These are phyloP conservation scores for Cyrtodaria siliqua DNA, from an alignment of 2,888 invertebrate species.

Conservation along the genomic window DNA sequence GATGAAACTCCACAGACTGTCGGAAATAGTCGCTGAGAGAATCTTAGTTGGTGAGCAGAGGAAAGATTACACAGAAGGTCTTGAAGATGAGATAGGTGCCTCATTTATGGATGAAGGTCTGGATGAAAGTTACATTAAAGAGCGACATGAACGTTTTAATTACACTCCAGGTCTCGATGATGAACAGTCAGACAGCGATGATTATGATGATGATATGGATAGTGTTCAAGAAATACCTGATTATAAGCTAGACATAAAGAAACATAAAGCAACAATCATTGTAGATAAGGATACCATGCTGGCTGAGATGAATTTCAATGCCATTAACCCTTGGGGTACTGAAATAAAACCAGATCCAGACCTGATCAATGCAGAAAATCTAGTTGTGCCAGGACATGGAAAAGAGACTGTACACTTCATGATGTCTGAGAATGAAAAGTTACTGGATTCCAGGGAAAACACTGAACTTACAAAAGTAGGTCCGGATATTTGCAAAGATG, in stretches of 20 bases:
- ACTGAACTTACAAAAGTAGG: too few relatives aligned
- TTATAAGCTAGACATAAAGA: neutral
- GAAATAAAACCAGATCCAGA: neutral
- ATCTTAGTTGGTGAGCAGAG: conserved; percentile 37
- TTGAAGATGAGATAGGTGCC: conserved; percentile 7
- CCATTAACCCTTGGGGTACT: conserved; percentile 53
- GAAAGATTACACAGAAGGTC: conserved; percentile 51
- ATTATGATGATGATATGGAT: conserved; percentile 14
- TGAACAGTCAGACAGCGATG: neutral
- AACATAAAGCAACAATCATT: conserved; percentile 19
- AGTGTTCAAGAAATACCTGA: conserved; percentile 19
- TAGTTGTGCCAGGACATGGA: too few relatives aligned
- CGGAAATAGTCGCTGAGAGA: conserved; percentile 45
- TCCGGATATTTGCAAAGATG: too few relatives aligned
- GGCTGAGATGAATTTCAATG: conserved; percentile 46
- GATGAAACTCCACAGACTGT: conserved; percentile 49
- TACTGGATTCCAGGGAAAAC: too few relatives aligned
- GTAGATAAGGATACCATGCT: conserved; percentile 25
- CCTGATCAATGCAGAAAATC: too few relatives aligned
- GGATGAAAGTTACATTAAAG: conserved; percentile 1
- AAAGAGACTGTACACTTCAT: too few relatives aligned
- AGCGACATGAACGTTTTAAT: too few relatives aligned
- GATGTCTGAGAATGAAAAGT: too few relatives aligned
- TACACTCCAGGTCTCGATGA: too few relatives aligned
- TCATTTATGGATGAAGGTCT: neutral